Percentiles rank a stretch among this genome's conserved stretches.
phyloP scores from a whole-genome alignment of 1,140 invertebrate species.

The Stegodyphus dumicola region DNA sequence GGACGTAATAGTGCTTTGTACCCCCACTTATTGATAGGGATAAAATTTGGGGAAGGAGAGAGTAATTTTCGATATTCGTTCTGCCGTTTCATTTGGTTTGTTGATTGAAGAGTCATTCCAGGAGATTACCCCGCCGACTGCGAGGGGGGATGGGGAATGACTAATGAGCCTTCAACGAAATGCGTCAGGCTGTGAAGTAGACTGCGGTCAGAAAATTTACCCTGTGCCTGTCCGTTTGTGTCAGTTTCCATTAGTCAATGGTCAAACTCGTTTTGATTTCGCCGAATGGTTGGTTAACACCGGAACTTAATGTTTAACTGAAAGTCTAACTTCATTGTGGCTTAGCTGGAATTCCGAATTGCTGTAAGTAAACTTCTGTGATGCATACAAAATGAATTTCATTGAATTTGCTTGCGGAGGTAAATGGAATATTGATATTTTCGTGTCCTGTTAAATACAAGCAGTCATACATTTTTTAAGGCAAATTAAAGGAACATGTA shows the following conservation, averaged over 20 bases:
- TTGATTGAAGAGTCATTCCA: conserved; percentile 54
- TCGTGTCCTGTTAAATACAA: no score
- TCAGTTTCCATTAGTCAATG: conserved; percentile 31
- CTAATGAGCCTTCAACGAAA: conserved; percentile 39
- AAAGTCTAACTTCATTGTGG: no score
- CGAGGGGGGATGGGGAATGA: conserved; percentile 39
- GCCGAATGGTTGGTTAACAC: not conserved
- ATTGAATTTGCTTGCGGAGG: no score
- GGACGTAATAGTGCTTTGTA: not conserved
- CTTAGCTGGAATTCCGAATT: no score
- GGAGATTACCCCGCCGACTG: conserved; percentile 48
- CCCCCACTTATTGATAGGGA: not conserved
- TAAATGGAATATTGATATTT: no score
- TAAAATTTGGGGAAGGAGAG: conserved; percentile 8
- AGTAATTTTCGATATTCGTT: conserved; percentile 48
- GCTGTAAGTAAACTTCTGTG: no score
- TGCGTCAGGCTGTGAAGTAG: conserved; percentile 35
- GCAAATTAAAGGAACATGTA: no score
- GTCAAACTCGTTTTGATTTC: not conserved
- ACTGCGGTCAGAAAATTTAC: conserved; percentile 40
- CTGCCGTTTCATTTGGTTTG: conserved; percentile 49
- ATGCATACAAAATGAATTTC: no score
- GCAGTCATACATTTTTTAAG: no score
- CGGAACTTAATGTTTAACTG: no score
- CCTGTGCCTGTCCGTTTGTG: not conserved